Conservation (phyloP, 2,888 invertebrate genomes). For the Podotricha telesiphe region DNA sequence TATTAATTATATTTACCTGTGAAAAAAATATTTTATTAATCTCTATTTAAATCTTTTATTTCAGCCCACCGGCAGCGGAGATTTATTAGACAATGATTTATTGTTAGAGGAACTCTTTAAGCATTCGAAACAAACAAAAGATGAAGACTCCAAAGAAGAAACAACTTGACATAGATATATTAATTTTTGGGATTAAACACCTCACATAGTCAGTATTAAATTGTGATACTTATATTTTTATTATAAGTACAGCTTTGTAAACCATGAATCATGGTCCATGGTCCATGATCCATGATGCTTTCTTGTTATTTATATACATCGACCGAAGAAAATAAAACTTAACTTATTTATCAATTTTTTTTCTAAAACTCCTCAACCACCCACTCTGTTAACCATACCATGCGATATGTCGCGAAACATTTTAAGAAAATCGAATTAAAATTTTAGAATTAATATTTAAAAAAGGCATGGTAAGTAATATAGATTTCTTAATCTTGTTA, state of each 20-base stretch:
- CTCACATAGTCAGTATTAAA: constrained; percentile 72
- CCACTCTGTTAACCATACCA: no score
- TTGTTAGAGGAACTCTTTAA: constrained; percentile 70
- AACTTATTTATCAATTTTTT: neutral
- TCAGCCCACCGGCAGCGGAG: constrained; percentile 71
- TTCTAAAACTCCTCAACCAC: neutral
- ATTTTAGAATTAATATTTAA: no score
- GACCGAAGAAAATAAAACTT: constrained; percentile 4
- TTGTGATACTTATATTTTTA: constrained; percentile 54
- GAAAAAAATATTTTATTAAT: no score
- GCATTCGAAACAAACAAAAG: constrained; percentile 65
- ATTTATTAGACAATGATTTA: constrained; percentile 72
- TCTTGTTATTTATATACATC: constrained; percentile 28
- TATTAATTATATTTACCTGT: no score
- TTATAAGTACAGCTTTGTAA: constrained; percentile 43
- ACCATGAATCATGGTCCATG: no score
- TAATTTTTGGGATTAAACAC: constrained; percentile 64
- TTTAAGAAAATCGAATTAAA: no score
- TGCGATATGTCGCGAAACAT: no score
- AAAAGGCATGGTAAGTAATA: no score
- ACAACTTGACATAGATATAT: constrained; percentile 72
- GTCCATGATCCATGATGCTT: no score
- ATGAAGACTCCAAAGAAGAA: constrained; percentile 59
- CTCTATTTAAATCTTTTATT: constrained; percentile 46
- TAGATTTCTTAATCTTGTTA: no score